Evolutionary conservation across 2,113 vertebrate species (phyloP).

Genomic region (Pseudorhombus dupliciocellatus): DNA sequence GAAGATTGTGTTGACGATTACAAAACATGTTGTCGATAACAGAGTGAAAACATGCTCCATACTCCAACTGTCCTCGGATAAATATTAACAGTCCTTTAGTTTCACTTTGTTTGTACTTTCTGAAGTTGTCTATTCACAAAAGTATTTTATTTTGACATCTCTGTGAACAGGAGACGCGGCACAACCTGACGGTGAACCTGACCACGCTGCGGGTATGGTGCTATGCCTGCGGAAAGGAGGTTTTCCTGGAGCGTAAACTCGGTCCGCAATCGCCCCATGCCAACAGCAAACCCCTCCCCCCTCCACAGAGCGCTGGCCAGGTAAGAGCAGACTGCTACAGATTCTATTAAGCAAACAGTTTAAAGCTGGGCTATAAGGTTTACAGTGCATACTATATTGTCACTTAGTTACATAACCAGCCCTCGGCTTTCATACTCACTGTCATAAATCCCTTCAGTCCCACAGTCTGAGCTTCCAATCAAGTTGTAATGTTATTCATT

Average conservation of each 20-base stretch:
- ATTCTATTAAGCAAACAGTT: background rate
- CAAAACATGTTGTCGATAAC: background rate
- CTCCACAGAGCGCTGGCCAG: constrained; percentile 80
- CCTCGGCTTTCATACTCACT: background rate
- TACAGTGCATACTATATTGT: background rate
- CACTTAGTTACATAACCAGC: constrained; percentile 2
- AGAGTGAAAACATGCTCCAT: background rate
- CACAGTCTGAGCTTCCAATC: constrained; percentile 8
- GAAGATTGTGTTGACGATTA: constrained; percentile 12
- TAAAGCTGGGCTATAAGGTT: background rate
- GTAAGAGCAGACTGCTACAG: constrained; percentile 65
- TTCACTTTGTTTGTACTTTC: constrained; percentile 3
- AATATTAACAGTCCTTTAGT: constrained; percentile 2
- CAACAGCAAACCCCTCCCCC: constrained; percentile 79
- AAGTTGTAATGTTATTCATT: constrained; percentile 19
- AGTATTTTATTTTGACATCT: background rate
- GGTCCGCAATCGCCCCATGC: constrained; percentile 81
- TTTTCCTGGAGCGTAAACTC: constrained; percentile 96
- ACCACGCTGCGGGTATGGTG: constrained; percentile 98
- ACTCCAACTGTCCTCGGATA: constrained; percentile 1
- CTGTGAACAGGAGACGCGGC: constrained; percentile 86
- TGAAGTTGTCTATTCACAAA: background rate
- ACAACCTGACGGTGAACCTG: constrained; percentile 97
- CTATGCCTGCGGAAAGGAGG: constrained; percentile 97
- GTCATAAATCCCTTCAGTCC: constrained; percentile 4